These are phyloP conservation scores for Drosophila nigrodunni DNA, from an alignment of 1,140 invertebrate genomes.

Conservation along the genomic window DNA sequence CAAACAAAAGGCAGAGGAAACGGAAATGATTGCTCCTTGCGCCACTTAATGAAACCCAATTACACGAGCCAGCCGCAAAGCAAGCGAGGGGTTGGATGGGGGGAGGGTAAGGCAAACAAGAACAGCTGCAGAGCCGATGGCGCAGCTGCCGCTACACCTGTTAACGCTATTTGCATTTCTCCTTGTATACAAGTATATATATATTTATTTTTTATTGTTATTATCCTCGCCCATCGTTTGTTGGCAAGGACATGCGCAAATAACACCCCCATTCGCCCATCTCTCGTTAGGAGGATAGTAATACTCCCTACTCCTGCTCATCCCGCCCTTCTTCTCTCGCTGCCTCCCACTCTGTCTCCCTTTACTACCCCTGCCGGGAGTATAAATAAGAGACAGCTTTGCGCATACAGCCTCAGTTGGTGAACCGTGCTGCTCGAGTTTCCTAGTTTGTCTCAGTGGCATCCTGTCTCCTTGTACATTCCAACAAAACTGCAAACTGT, in stretches of 20 bases:
- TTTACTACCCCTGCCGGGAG: conserved; percentile 11
- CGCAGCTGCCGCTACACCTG: conserved; percentile 67
- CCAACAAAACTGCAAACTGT: conserved; percentile 33
- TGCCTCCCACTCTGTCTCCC: neutral
- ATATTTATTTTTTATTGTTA: conserved; percentile 28
- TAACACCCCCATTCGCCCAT: conserved; percentile 41
- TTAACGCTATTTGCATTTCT: conserved; percentile 75
- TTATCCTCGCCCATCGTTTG: conserved; percentile 18
- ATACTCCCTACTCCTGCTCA: too few relatives aligned
- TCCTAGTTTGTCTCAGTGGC: conserved; percentile 44
- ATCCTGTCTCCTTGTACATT: neutral
- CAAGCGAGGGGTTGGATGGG: neutral
- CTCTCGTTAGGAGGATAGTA: too few relatives aligned
- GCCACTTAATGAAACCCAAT: conserved; percentile 74
- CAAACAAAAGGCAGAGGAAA: conserved; percentile 32
- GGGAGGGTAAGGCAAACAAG: conserved; percentile 57
- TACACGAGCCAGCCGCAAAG: conserved; percentile 46
- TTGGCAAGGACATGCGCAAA: conserved; percentile 76
- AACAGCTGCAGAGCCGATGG: conserved; percentile 69
- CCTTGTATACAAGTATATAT: conserved; percentile 28
- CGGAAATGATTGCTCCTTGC: conserved; percentile 36
- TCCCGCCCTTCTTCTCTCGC: neutral
- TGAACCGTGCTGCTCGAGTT: conserved; percentile 65
- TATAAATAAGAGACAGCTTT: conserved; percentile 66
- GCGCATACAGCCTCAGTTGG: conserved; percentile 72